phyloP scores from a whole-genome alignment of 2,888 invertebrate species.

The Melanostoma scalare region DNA sequence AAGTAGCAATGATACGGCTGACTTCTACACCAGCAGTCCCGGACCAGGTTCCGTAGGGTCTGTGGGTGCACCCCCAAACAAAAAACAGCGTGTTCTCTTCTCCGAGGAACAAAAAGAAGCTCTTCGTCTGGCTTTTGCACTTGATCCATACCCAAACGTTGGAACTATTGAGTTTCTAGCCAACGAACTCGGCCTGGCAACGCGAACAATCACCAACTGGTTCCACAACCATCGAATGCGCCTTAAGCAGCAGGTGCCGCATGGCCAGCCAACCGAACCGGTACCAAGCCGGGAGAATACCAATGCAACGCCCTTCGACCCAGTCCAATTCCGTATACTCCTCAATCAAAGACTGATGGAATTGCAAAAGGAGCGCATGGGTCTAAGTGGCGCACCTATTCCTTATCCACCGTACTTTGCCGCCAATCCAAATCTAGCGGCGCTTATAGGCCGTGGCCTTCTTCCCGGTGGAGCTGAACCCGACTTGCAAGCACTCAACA shows the following conservation, averaged over 20 bases:
- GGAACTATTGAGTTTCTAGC: conserved; percentile 98
- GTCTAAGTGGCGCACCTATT: conserved; percentile 89
- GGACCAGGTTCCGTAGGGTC: conserved; percentile 85
- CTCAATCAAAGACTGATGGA: conserved; percentile 94
- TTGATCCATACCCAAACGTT: conserved; percentile 98
- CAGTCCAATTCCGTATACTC: conserved; percentile 93
- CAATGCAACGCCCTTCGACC: conserved; percentile 91
- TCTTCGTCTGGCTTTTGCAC: conserved; percentile 94
- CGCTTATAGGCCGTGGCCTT: conserved; percentile 88
- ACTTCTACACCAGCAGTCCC: conserved; percentile 93
- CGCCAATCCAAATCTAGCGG: conserved; percentile 89
- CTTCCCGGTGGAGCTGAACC: conserved; percentile 84
- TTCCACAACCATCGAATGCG: conserved; percentile 99
- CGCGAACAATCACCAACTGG: conserved; percentile 99
- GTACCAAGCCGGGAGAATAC: conserved; percentile 89
- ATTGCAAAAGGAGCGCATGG: conserved; percentile 92
- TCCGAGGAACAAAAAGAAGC: conserved; percentile 99
- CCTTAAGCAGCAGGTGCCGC: conserved; percentile 94
- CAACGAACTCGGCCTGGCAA: conserved; percentile 93
- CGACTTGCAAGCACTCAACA: conserved; percentile 83
- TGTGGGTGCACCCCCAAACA: conserved; percentile 91
- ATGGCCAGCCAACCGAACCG: conserved; percentile 88
- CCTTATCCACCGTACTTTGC: conserved; percentile 91
- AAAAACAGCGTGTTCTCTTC: conserved; percentile 97
- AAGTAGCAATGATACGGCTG: conserved; percentile 93